Conservation (phyloP, 2,797 vertebrate species). For the Sibirionetta formosa region DNA sequence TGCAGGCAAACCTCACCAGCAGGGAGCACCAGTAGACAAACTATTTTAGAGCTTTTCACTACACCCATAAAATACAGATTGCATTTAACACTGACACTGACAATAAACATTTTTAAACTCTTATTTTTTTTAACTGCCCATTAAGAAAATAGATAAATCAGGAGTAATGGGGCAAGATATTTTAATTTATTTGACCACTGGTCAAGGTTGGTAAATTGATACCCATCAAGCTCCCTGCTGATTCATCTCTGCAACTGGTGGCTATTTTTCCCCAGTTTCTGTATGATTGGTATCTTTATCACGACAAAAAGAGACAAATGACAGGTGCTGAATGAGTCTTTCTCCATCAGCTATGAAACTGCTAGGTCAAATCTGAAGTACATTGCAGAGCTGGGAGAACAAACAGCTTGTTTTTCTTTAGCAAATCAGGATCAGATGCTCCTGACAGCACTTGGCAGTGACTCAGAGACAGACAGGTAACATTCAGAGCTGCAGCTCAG, state of each 20-base stretch:
- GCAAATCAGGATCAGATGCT: neutral
- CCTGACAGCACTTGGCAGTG: neutral
- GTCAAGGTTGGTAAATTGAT: slow-evolving; percentile 8
- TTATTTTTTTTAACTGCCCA: neutral
- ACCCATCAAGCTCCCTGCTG: neutral
- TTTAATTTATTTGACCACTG: slow-evolving; percentile 20
- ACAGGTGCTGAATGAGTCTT: neutral
- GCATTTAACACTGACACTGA: neutral
- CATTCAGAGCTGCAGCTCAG: neutral
- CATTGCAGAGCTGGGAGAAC: neutral
- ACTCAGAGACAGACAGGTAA: neutral
- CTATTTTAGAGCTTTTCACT: neutral
- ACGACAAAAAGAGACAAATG: neutral
- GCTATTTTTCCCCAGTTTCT: neutral
- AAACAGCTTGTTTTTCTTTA: neutral
- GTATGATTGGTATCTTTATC: neutral
- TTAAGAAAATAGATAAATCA: slow-evolving; percentile 19
- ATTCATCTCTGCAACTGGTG: neutral
- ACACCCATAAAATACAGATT: neutral
- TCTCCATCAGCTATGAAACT: neutral
- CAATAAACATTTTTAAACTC: slow-evolving; percentile 40
- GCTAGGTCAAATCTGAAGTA: neutral
- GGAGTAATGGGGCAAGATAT: neutral
- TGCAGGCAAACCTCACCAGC: slow-evolving; percentile 38
- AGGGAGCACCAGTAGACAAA: slow-evolving; percentile 62